Base-by-base conservation (phyloP, 1,140 invertebrate species). In the Pentalonia nigronervosa region DNA sequence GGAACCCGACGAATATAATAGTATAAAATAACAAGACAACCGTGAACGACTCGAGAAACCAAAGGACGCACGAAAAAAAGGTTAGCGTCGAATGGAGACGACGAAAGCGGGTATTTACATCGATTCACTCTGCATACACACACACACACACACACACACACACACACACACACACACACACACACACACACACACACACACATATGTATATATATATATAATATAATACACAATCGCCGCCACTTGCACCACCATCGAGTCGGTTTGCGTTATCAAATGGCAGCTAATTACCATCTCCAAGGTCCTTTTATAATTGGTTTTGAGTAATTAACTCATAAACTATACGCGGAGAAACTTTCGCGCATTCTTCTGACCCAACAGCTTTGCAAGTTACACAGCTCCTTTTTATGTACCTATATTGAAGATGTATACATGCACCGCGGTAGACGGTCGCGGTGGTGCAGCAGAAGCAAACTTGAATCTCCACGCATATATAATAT, bases 301-400 rank as follows among this genome's bases (percentile, higher is more conserved):
- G 90, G 30, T 67, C n/a, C 90, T 81, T 91, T 76, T 81, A 91
- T 90, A 81, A 91, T 91, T 91, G 90, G 60, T 81, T 91, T 81
- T 91, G 90, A 91, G 81, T 91, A 91, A 91, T 67, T 91, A 81
- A 67, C 60, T 45, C 14, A 41, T 76, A 4, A 2, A 41, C n/a
- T 41, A 41, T 41, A n/a, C 90, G 30, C 47, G n/a, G 20, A 21
- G 47, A 53, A 88, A 88, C 30, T 88, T 50, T 34, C 30, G 87
- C 30, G 30, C 11, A 17, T n/a, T 21, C 17, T n/a, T 11, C 11
- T 88, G 17, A 14, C 7, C 81, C 81, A 41, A 45, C n/a, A 30
- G 60, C 60, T 76, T 76, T 14, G 30, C 60, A 9, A n/a, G 25
- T n/a, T 20, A 7, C 60, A 76, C 41, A 41, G 41, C 60, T n/a